Conservation (phyloP, 92 coral and sea anemone species). For the Epizoanthus scotinus region DNA sequence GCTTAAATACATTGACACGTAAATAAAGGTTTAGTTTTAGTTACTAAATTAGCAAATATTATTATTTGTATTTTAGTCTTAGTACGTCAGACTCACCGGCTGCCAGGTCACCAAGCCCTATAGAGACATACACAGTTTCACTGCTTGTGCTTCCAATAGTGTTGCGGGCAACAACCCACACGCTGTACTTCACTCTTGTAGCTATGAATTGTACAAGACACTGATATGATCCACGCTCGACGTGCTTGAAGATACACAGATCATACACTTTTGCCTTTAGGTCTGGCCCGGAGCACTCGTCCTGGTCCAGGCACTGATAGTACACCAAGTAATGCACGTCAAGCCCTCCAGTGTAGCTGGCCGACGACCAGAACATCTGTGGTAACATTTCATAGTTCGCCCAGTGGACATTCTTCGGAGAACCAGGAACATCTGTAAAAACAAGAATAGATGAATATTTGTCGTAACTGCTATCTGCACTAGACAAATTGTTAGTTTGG, state of each 20-base stretch:
- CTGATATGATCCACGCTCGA: neutral
- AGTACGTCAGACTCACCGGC: constrained; percentile 9
- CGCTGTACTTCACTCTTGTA: constrained; percentile 7
- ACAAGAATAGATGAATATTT: neutral
- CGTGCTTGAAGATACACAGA: neutral
- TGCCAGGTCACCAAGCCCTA: neutral
- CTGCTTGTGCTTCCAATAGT: neutral
- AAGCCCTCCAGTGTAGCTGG: constrained; percentile 24
- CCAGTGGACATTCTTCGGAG: constrained; percentile 16
- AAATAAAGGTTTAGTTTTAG: no score
- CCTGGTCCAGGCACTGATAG: no score
- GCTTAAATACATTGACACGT: no score
- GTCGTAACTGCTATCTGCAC: neutral
- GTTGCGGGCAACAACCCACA: constrained; percentile 27
- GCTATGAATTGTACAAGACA: constrained; percentile 18
- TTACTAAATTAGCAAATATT: no score
- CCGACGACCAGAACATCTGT: constrained; percentile 13
- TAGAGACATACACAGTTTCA: neutral
- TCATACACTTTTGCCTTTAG: neutral
- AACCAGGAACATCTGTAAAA: constrained; percentile 24
- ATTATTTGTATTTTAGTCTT: no score
- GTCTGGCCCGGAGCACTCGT: no score
- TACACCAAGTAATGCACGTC: neutral
- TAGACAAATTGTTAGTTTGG: neutral
- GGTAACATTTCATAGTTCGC: neutral